Evolutionary conservation across 1,140 invertebrate species (phyloP).

Genomic region (Drosophila nebulosa): DNA sequence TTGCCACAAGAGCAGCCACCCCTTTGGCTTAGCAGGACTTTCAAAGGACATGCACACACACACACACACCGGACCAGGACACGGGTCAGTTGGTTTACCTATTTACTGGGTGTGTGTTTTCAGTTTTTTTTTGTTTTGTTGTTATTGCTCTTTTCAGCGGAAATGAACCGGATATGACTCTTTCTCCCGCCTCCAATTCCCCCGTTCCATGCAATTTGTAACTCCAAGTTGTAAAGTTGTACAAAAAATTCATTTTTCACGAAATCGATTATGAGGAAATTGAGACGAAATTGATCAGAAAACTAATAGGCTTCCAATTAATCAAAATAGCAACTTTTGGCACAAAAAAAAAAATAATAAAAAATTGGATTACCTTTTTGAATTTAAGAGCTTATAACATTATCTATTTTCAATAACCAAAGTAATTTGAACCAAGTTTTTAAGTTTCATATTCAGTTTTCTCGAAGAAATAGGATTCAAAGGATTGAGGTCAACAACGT

Average conservation of each 20-base stretch:
- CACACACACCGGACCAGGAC: constrained; percentile 6
- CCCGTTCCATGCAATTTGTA: constrained; percentile 29
- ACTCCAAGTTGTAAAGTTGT: background rate
- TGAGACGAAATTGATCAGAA: background rate
- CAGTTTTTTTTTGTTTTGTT: constrained; percentile 27
- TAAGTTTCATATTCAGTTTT: constrained; percentile 3
- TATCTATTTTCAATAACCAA: constrained; percentile 72
- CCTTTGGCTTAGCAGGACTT: constrained; percentile 11
- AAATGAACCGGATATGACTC: constrained; percentile 64
- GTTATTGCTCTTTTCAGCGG: constrained; percentile 44
- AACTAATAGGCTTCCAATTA: background rate
- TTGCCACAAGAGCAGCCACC: constrained; percentile 26
- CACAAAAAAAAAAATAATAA: too few species aligned
- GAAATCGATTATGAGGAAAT: background rate
- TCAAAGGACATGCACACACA: background rate
- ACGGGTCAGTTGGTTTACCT: constrained; percentile 34
- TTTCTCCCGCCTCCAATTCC: constrained; percentile 16
- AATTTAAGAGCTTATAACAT: too few species aligned
- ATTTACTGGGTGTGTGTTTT: constrained; percentile 27
- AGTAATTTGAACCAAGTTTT: constrained; percentile 61
- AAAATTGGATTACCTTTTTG: too few species aligned
- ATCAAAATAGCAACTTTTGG: constrained; percentile 26
- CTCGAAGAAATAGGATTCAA: background rate
- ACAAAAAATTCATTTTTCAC: background rate
- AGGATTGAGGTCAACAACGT: constrained; percentile 47